These are phyloP conservation scores for Tiliqua scincoides DNA, from an alignment of 2,113 vertebrate genomes.

Conservation along the genomic window DNA sequence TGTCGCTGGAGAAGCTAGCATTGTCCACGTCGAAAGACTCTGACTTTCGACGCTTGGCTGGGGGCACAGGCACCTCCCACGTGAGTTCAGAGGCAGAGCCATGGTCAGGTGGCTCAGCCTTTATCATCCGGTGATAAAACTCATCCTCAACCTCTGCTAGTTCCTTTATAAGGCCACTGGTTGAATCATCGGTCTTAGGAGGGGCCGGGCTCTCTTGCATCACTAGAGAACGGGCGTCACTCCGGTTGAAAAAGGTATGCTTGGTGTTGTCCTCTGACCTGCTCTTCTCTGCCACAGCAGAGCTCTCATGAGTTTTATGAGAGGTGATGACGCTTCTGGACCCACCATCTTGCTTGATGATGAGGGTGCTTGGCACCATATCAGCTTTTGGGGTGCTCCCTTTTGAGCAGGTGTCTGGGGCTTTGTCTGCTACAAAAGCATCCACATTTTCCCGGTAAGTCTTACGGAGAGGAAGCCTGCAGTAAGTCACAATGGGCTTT, in stretches of 20 bases:
- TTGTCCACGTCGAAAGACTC: slow-evolving; percentile 92
- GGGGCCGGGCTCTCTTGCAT: slow-evolving; percentile 31
- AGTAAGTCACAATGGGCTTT: slow-evolving; percentile 73
- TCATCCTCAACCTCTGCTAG: slow-evolving; percentile 84
- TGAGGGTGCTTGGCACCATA: not conserved
- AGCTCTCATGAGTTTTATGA: slow-evolving; percentile 29
- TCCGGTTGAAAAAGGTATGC: slow-evolving; percentile 14
- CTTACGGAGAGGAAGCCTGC: slow-evolving; percentile 89
- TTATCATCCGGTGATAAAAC: slow-evolving; percentile 82
- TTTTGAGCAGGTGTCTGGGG: not conserved
- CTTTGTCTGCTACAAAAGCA: slow-evolving; percentile 24
- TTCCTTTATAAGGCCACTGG: slow-evolving; percentile 77
- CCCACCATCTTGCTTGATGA: slow-evolving; percentile 64
- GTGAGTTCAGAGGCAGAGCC: slow-evolving; percentile 6
- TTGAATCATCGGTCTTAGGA: slow-evolving; percentile 58
- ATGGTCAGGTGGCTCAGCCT: slow-evolving; percentile 54
- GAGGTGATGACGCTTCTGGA: slow-evolving; percentile 40
- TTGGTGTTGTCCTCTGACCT: slow-evolving; percentile 46
- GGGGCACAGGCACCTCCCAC: slow-evolving; percentile 77
- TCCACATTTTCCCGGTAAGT: slow-evolving; percentile 88
- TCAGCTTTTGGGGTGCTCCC: not conserved
- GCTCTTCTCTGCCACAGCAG: slow-evolving; percentile 1
- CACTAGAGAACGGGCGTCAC: slow-evolving; percentile 30
- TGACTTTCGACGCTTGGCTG: slow-evolving; percentile 86
- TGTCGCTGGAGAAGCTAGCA: slow-evolving; percentile 94